A percentile compares a stretch with the other conserved stretches of the same genome.
phyloP scores from a whole-genome alignment of 64 coral and sea anemone genomes.

The Platygyra sinensis region DNA sequence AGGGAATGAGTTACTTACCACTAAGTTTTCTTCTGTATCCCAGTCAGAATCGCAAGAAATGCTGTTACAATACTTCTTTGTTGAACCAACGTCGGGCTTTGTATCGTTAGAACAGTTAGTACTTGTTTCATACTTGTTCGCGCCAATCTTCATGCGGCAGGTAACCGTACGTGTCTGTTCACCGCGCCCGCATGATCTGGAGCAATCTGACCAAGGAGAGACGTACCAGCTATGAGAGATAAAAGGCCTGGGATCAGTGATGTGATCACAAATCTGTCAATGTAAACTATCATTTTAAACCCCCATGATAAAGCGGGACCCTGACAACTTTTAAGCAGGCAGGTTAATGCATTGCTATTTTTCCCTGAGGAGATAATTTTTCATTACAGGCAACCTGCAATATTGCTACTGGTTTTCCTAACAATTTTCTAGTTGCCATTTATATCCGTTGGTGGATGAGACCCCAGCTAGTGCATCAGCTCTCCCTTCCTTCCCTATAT shows the following conservation, averaged over 20 bases:
- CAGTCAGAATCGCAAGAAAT: conserved; percentile 2
- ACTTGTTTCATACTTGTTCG: background rate
- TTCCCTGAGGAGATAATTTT: too few relatives aligned
- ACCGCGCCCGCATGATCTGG: conserved; percentile 14
- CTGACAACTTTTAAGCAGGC: too few relatives aligned
- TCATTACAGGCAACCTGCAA: too few relatives aligned
- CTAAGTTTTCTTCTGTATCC: background rate
- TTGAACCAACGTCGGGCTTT: background rate
- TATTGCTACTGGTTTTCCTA: too few relatives aligned
- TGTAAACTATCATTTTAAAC: background rate
- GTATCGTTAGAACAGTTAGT: background rate
- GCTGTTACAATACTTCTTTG: background rate
- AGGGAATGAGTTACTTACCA: background rate
- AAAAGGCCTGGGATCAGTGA: background rate
- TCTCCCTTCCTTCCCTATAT: too few relatives aligned
- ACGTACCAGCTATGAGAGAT: background rate
- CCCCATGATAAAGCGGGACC: too few relatives aligned
- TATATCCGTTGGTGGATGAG: too few relatives aligned
- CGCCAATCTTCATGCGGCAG: background rate
- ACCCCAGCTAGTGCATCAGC: too few relatives aligned
- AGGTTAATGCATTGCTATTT: too few relatives aligned
- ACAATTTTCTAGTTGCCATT: background rate
- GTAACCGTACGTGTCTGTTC: background rate
- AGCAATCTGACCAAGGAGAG: conserved; percentile 6
- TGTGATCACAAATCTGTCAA: background rate